These are phyloP conservation scores for Pangasius djambal DNA, from an alignment of 2,797 vertebrate genomes.

Conservation along the genomic window DNA sequence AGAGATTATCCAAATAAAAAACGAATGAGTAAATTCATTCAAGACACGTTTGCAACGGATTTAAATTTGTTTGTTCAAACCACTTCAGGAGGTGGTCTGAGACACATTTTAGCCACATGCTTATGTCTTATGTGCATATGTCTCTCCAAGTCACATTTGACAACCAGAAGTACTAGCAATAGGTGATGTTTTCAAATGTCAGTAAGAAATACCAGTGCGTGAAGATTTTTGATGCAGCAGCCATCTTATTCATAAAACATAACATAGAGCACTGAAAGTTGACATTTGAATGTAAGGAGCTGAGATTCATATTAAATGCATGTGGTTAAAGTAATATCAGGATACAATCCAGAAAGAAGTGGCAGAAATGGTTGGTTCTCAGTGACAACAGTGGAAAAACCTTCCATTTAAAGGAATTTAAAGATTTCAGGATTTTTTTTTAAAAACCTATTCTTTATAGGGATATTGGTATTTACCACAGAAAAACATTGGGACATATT, in stretches of 20 bases:
- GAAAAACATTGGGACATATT: not conserved
- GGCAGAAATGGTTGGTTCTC: not conserved
- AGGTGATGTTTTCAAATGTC: not conserved
- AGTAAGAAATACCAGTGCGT: not conserved
- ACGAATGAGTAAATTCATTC: not conserved
- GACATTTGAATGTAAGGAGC: not conserved
- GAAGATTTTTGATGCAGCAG: not conserved
- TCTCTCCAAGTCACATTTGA: not conserved
- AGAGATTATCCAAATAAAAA: not conserved
- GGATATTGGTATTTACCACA: not conserved
- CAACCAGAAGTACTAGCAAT: not conserved
- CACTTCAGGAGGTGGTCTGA: not conserved
- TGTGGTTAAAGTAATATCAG: not conserved
- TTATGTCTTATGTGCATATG: too few species aligned
- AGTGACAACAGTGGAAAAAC: not conserved
- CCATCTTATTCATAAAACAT: not conserved
- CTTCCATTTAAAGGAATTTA: not conserved
- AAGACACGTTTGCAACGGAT: not conserved
- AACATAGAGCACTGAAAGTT: not conserved
- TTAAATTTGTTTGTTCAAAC: not conserved
- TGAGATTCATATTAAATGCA: not conserved
- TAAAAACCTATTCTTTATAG: not conserved
- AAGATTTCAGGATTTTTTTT: not conserved
- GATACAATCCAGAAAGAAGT: not conserved
- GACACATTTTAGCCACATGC: not conserved